phyloP scores from a whole-genome alignment of 2,113 vertebrate genomes.

The Phaethornis superciliosus region DNA sequence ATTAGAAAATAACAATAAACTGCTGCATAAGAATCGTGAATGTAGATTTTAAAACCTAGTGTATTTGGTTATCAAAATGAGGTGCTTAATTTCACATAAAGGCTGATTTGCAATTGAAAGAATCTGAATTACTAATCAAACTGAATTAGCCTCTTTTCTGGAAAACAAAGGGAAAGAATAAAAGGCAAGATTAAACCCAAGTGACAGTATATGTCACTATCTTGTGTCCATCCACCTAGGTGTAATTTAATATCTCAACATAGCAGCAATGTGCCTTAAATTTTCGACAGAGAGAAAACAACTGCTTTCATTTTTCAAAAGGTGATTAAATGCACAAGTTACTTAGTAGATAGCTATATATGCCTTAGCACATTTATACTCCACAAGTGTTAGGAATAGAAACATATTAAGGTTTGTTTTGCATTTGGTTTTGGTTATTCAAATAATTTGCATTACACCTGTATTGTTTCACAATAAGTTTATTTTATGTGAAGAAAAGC shows the following conservation, averaged over 20 bases:
- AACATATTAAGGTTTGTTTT: not conserved
- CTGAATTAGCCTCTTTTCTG: slow-evolving; percentile 2
- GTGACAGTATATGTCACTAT: not conserved
- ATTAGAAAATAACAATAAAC: not conserved
- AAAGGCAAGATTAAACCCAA: not conserved
- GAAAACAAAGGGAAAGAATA: not conserved
- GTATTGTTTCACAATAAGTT: slow-evolving; percentile 76
- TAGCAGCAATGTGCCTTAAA: not conserved
- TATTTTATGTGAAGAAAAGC: slow-evolving; percentile 81
- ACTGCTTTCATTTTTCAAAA: not conserved
- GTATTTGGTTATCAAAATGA: not conserved
- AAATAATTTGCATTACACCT: slow-evolving; percentile 63
- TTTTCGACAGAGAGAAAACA: not conserved
- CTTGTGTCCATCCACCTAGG: not conserved
- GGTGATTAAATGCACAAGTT: not conserved
- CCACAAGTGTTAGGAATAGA: not conserved
- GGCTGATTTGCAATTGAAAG: not conserved
- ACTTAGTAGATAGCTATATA: not conserved
- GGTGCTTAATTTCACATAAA: slow-evolving; percentile 3
- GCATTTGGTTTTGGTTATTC: slow-evolving; percentile 29
- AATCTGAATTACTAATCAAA: slow-evolving; percentile 5
- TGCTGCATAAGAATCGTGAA: not conserved
- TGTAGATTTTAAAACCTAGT: not conserved
- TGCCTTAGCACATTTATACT: not conserved
- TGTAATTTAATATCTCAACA: not conserved